Conservation (phyloP, 2,888 invertebrate genomes). For the Venusia cambrica region DNA sequence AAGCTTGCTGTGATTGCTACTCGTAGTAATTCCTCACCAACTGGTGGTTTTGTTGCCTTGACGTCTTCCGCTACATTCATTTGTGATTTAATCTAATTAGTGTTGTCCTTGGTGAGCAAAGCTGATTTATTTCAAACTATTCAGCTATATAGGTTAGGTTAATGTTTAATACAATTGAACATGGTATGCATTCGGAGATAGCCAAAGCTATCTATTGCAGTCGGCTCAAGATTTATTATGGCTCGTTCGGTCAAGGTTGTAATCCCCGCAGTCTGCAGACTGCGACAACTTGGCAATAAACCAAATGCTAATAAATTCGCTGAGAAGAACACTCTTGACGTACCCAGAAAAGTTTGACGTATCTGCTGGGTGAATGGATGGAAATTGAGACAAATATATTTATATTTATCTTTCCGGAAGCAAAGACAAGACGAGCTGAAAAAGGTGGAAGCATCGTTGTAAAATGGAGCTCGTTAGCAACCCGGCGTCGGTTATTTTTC, state of each 20-base stretch:
- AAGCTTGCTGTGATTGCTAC: conserved; percentile 33
- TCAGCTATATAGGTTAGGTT: too few species aligned
- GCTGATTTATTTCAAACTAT: too few species aligned
- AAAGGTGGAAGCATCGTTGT: conserved; percentile 33
- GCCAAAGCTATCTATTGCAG: conserved; percentile 42
- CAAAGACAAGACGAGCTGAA: conserved; percentile 26
- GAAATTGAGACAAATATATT: conserved; percentile 13
- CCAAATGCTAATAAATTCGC: conserved; percentile 44
- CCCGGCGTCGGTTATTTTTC: conserved; percentile 71
- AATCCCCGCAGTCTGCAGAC: conserved; percentile 62
- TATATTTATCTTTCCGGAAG: conserved; percentile 33
- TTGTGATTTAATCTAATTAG: conserved; percentile 16
- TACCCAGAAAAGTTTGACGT: conserved; percentile 3
- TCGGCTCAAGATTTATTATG: conserved; percentile 44
- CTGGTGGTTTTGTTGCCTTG: conserved; percentile 27
- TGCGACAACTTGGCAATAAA: conserved; percentile 61
- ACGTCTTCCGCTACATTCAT: conserved; percentile 16
- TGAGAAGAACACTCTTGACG: conserved; percentile 16
- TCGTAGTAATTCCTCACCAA: conserved; percentile 21
- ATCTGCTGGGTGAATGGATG: conserved; percentile 4
- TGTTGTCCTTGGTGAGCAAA: neutral
- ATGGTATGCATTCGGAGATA: conserved; percentile 8
- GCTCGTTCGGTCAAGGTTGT: conserved; percentile 69
- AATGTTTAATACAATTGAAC: too few species aligned
- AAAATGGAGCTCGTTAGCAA: conserved; percentile 54